Percentiles rank a stretch among this genome's conserved stretches.
These are phyloP conservation scores for Propithecus perrieri DNA, from an alignment of 2,797 vertebrate genomes.

Conservation along the genomic window DNA sequence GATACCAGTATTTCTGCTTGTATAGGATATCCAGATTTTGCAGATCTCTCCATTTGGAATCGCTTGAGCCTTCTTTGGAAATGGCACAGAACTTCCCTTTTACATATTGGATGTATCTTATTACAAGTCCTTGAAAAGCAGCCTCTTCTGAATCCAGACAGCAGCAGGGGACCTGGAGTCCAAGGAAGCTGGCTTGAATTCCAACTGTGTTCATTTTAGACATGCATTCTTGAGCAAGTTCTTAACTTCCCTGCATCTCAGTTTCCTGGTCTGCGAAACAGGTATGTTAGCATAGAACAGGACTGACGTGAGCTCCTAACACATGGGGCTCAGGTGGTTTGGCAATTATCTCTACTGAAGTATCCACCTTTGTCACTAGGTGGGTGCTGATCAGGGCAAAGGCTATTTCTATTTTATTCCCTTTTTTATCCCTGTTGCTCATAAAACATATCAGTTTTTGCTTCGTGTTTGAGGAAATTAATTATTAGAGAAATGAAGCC, in stretches of 20 bases:
- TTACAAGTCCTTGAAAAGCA: background rate
- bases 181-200: background rate
- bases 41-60: background rate
- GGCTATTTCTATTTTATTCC: background rate
- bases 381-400: background rate
- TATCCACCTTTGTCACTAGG: background rate
- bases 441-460: background rate
- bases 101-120: background rate
- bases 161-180: too few species aligned
- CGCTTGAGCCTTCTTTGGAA: background rate
- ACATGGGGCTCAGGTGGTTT: accelerated
- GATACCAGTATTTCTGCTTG: background rate
- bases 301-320: background rate
- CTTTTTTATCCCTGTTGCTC: background rate
- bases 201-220: background rate
- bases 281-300: too few species aligned
- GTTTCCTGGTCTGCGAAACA: background rate
- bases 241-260: background rate
- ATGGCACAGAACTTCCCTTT: background rate
- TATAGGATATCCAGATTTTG: background rate
- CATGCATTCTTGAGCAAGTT: background rate
- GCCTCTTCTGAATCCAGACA: accelerated
- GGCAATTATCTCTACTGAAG: accelerated
- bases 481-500: background rate
- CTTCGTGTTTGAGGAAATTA: background rate